These are phyloP conservation scores for Watsonalla binaria DNA, from an alignment of 2,888 invertebrate species.

Conservation along the genomic window DNA sequence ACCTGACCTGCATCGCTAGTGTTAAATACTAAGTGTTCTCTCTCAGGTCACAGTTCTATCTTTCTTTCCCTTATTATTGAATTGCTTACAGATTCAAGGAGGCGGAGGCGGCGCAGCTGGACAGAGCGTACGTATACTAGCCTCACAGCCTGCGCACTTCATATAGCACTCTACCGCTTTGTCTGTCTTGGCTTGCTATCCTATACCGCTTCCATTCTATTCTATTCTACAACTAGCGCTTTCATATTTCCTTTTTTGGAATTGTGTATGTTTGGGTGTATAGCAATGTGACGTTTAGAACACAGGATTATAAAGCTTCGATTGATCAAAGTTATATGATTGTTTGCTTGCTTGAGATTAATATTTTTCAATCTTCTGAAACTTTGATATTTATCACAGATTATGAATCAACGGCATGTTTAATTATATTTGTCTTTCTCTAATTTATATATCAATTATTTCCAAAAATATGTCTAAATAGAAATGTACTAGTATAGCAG, in stretches of 20 bases:
- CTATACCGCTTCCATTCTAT: conserved; percentile 36
- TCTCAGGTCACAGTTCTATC: conserved; percentile 56
- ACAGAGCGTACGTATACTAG: conserved; percentile 88
- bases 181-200: conserved; percentile 40
- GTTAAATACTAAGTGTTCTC: conserved; percentile 48
- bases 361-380: too few species aligned
- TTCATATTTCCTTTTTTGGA: conserved; percentile 18
- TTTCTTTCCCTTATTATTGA: conserved; percentile 75
- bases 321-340: too few species aligned
- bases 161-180: conserved; percentile 49
- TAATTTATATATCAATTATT: too few species aligned
- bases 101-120: conserved; percentile 87
- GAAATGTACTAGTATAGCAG: too few species aligned
- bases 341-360: too few species aligned
- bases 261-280: conserved; percentile 12
- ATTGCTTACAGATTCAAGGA: conserved; percentile 91
- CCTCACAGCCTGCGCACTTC: conserved; percentile 43
- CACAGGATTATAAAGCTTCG: too few species aligned
- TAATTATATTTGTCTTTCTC: not conserved
- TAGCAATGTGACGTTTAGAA: not conserved
- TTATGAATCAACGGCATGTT: not conserved
- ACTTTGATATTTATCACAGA: too few species aligned
- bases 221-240: conserved; percentile 15
- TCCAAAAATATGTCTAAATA: too few species aligned
- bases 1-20: conserved; percentile 53